Percentiles rank a stretch among this genome's conserved stretches.
These are phyloP conservation scores for Cheilosia impressa DNA, from an alignment of 2,888 invertebrate genomes.

Conservation along the genomic window DNA sequence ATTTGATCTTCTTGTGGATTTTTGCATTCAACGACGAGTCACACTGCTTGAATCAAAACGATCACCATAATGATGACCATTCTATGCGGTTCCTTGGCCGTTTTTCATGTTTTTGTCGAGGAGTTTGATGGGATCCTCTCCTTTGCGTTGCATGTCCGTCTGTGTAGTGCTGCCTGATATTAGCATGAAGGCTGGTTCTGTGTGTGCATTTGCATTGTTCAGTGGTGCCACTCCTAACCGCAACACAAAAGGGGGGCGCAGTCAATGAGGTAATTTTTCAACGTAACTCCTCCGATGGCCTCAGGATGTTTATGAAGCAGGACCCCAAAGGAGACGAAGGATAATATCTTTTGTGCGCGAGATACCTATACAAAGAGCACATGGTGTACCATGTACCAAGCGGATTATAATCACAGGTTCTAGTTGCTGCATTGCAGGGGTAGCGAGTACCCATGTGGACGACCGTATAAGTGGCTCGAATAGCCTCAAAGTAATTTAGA, in stretches of 20 bases:
- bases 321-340: conserved; percentile 54
- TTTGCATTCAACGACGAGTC: conserved; percentile 54
- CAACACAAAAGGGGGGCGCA: conserved; percentile 11
- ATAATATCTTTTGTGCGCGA: conserved; percentile 57
- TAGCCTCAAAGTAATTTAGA: conserved; percentile 51
- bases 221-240: conserved; percentile 48
- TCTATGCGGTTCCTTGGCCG: conserved; percentile 33
- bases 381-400: not conserved
- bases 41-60: conserved; percentile 64
- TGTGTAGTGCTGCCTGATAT: conserved; percentile 32
- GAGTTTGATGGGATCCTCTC: conserved; percentile 55
- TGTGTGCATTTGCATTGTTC: conserved; percentile 63
- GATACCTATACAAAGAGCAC: not conserved
- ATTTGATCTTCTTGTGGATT: conserved; percentile 67
- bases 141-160: not conserved
- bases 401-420: conserved; percentile 61
- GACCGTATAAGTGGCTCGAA: conserved; percentile 31
- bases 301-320: conserved; percentile 69
- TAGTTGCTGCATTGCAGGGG: too few species aligned
- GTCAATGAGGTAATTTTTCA: conserved; percentile 72
- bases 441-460: conserved; percentile 17
- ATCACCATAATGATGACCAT: conserved; percentile 71
- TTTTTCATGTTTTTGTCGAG: conserved; percentile 60
- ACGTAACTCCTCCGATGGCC: conserved; percentile 56
- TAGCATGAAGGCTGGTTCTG: conserved; percentile 30